Evolutionary conservation across 2,888 invertebrate species (phyloP), one percentile per base, ranked within the genome.

Genomic region (Fragum whitleyi): DNA sequence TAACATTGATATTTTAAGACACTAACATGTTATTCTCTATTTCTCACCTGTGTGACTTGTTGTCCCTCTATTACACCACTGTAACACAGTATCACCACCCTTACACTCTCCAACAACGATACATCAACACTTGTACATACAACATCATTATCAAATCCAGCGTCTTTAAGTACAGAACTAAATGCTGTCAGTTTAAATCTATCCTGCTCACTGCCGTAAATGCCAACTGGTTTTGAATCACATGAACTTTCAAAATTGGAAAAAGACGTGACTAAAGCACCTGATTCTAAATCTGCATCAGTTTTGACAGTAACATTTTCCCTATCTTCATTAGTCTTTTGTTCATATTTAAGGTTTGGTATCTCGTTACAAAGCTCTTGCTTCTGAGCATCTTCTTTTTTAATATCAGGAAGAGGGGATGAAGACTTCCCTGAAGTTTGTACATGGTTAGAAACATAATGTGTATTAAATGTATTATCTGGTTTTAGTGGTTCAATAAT

Each of bases 11-110:
- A n/a, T n/a, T n/a, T n/a, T n/a, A n/a, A n/a, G n/a, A n/a, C n/a
- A n/a, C n/a, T n/a, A n/a, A n/a, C n/a, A n/a, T n/a, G n/a, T n/a
- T n/a, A n/a, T n/a, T n/a, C n/a, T n/a, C n/a, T 36, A 36, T 36
- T 3, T 36, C 9, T 36, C 32, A 67, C 47, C 67, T 67, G 7
- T 19, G 23, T 28, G 7, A 68, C 1, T 28, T 28, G 26, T 7
- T 23, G 28, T 36, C 14, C 16, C n/a, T 55, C 19, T 32, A 42
- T 51, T 36, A 28, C 65, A 21, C 57, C 47, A 26, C 70, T 74
- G 21, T 53, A 53, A 67, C 81, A 81, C 14, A 74, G 16, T 28
- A 81, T 59, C 7, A 77, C 72, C 19, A 77, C 71, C 67, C 77
- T 77, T 47, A 74, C 81, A 59, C 59, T 68, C 3, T 68, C 57